These are phyloP conservation scores for Sesia bembeciformis DNA, from an alignment of 2,888 invertebrate species.

Conservation along the genomic window DNA sequence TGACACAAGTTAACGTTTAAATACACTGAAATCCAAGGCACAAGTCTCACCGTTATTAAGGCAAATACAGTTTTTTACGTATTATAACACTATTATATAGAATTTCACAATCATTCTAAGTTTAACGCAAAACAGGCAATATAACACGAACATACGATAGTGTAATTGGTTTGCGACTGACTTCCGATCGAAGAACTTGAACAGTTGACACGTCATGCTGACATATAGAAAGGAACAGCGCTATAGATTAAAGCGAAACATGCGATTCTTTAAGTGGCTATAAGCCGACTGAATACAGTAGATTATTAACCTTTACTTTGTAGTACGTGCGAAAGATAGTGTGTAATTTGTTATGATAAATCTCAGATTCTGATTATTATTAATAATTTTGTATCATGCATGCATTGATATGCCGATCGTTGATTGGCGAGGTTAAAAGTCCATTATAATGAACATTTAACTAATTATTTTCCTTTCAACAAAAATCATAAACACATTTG, in stretches of 20 bases:
- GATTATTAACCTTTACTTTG: background rate
- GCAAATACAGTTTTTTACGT: conserved; percentile 4
- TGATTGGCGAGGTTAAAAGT: too few species aligned
- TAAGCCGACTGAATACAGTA: conserved; percentile 5
- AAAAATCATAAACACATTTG: too few species aligned
- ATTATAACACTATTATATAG: conserved; percentile 20
- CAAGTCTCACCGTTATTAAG: conserved; percentile 14
- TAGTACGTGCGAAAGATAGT: background rate
- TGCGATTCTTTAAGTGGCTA: conserved; percentile 1
- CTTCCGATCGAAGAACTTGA: conserved; percentile 43
- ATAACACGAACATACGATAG: conserved; percentile 37
- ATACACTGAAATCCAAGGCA: conserved; percentile 23
- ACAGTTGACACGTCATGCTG: conserved; percentile 52
- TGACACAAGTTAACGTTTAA: conserved; percentile 7
- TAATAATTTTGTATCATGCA: too few species aligned
- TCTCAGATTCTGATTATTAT: too few species aligned
- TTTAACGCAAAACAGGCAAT: conserved; percentile 33
- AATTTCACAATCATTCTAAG: conserved; percentile 19
- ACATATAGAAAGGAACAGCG: conserved; percentile 34
- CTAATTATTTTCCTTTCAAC: too few species aligned
- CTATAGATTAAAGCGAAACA: conserved; percentile 19
- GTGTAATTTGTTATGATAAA: too few species aligned
- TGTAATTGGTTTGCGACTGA: conserved; percentile 55
- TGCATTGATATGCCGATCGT: too few species aligned
- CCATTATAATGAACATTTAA: too few species aligned